A percentile compares a stretch with the other conserved stretches of the same genome.
Conservation (phyloP, 2,113 vertebrate species). For the Podilymbus podiceps region DNA sequence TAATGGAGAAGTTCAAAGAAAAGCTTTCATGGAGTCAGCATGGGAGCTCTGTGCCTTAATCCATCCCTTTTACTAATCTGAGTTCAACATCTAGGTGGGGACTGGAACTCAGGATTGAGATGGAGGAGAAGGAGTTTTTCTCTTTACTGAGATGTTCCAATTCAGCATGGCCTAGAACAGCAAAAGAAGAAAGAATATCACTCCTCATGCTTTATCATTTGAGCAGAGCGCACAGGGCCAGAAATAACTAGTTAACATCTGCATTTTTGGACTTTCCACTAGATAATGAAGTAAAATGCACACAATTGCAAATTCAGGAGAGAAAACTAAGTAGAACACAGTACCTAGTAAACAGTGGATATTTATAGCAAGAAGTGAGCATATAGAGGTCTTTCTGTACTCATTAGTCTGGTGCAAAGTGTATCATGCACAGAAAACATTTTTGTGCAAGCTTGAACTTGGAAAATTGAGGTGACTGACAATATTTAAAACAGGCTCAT, state of each 20-base stretch:
- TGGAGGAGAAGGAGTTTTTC: not conserved
- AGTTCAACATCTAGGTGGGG: constrained; percentile 37
- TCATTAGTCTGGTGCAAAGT: not conserved
- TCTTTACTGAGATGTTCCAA: not conserved
- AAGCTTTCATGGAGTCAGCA: constrained; percentile 69
- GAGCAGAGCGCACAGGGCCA: not conserved
- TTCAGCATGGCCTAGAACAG: not conserved
- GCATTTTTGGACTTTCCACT: not conserved
- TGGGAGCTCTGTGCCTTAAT: constrained; percentile 64
- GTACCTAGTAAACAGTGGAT: not conserved
- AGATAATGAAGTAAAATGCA: not conserved
- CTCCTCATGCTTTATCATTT: not conserved
- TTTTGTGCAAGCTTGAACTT: not conserved
- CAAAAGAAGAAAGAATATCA: not conserved
- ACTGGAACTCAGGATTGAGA: not conserved
- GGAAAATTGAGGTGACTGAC: not conserved
- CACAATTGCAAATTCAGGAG: not conserved
- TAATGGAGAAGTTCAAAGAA: constrained; percentile 72
- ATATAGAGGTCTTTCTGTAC: not conserved
- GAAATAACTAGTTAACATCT: not conserved
- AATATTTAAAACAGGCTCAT: not conserved
- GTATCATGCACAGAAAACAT: not conserved
- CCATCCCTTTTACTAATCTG: constrained; percentile 51
- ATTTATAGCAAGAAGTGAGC: not conserved
- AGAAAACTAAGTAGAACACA: not conserved